These are phyloP conservation scores for Orius laevigatus DNA, from an alignment of 1,140 invertebrate species.

Conservation along the genomic window DNA sequence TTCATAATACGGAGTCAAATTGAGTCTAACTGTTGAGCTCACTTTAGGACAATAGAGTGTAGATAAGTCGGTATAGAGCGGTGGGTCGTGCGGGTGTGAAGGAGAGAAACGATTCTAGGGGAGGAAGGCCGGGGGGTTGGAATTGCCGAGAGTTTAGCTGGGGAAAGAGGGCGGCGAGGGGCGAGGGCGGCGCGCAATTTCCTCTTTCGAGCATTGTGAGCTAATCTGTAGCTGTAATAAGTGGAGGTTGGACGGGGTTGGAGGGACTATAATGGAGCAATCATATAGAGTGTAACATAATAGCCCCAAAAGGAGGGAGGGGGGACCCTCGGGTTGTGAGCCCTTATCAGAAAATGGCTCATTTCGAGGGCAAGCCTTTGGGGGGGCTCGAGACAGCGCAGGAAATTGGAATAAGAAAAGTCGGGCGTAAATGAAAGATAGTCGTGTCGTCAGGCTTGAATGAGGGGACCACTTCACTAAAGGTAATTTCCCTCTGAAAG, in stretches of 20 bases:
- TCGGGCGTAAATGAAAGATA: slow-evolving; percentile 25
- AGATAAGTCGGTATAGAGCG: too few relatives aligned
- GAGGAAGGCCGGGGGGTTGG: too few relatives aligned
- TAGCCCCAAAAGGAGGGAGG: slow-evolving; percentile 6
- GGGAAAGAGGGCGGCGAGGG: too few relatives aligned
- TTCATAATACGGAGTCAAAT: too few relatives aligned
- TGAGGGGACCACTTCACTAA: slow-evolving; percentile 16
- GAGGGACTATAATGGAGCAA: slow-evolving; percentile 19
- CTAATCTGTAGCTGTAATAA: slow-evolving; percentile 16
- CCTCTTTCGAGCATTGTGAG: slow-evolving; percentile 11
- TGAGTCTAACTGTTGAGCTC: too few relatives aligned
- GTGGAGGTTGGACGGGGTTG: slow-evolving; percentile 3
- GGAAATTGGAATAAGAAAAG: slow-evolving; percentile 25
- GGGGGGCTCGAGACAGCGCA: slow-evolving; percentile 17
- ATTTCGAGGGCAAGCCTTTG: slow-evolving; percentile 8
- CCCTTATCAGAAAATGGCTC: slow-evolving; percentile 21
- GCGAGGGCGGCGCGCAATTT: slow-evolving; percentile 3
- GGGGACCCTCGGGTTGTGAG: slow-evolving; percentile 3
- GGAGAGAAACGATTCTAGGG: too few relatives aligned
- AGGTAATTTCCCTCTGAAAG: slow-evolving; percentile 21
- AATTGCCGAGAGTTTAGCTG: too few relatives aligned
- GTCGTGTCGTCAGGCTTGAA: slow-evolving; percentile 11
- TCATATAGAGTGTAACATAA: slow-evolving; percentile 22
- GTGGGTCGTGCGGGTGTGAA: too few relatives aligned
- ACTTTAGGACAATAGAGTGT: too few relatives aligned